phyloP scores from a whole-genome alignment of 2,888 invertebrate species.

The Hydraecia micacea region DNA sequence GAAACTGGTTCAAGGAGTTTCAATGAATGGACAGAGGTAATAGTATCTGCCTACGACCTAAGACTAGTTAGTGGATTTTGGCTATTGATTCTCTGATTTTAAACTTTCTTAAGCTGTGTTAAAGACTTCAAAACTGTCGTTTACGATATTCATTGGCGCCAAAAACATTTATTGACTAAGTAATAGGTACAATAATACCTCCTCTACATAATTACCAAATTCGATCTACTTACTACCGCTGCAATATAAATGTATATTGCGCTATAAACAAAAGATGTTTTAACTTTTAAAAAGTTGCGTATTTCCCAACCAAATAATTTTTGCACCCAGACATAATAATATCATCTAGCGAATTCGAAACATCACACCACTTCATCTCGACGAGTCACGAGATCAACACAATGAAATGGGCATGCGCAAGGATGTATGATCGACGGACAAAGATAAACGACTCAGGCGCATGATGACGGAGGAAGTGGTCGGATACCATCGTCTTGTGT shows the following conservation, averaged over 20 bases:
- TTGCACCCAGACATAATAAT: neutral
- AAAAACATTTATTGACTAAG: neutral
- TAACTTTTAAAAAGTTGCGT: neutral
- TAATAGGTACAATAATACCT: neutral
- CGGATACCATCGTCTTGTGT: conserved; percentile 36
- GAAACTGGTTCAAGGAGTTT: conserved; percentile 48
- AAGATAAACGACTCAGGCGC: conserved; percentile 53
- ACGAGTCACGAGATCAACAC: conserved; percentile 24
- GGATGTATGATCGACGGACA: conserved; percentile 57
- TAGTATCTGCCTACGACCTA: neutral
- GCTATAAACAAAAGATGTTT: neutral
- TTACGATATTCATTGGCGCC: neutral
- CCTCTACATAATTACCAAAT: neutral
- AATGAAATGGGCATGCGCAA: conserved; percentile 56
- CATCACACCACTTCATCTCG: conserved; percentile 31
- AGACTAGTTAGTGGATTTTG: neutral
- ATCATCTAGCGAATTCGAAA: conserved; percentile 19
- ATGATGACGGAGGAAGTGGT: conserved; percentile 46
- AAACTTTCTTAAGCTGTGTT: neutral
- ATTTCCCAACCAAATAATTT: neutral
- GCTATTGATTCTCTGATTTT: neutral
- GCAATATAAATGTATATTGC: neutral
- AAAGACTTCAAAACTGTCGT: neutral
- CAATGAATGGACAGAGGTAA: neutral
- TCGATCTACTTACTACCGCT: neutral